These are phyloP conservation scores for Bostrychus sinensis DNA, from an alignment of 2,113 vertebrate species.

Conservation along the genomic window DNA sequence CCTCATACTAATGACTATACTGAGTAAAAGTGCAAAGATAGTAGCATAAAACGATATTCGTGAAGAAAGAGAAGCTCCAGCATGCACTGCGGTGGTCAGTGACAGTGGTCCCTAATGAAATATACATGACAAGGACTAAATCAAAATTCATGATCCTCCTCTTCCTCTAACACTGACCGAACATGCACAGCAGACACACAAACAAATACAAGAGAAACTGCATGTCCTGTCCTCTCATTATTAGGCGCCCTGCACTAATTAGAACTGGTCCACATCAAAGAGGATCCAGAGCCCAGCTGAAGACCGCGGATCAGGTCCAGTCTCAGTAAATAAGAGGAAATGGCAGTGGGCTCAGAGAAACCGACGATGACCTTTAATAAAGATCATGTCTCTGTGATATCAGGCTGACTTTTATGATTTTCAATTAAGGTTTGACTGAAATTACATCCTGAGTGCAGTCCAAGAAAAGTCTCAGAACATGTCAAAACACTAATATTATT, in stretches of 20 bases:
- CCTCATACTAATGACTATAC: too few relatives aligned
- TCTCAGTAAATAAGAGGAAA: slow-evolving; percentile 25
- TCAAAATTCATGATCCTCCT: slow-evolving; percentile 12
- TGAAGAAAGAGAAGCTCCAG: not conserved
- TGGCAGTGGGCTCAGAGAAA: not conserved
- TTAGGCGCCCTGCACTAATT: slow-evolving; percentile 38
- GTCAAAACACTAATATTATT: too few relatives aligned
- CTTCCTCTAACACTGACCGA: slow-evolving; percentile 2
- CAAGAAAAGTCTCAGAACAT: not conserved
- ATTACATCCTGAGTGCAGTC: not conserved
- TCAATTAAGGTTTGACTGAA: slow-evolving; percentile 1
- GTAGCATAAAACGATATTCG: not conserved
- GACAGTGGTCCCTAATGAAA: slow-evolving; percentile 34
- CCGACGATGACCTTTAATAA: slow-evolving; percentile 12
- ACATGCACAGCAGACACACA: slow-evolving; percentile 1
- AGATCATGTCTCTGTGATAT: slow-evolving; percentile 13
- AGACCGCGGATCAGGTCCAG: slow-evolving; percentile 4
- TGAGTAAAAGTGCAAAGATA: slow-evolving; percentile 8
- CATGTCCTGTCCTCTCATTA: slow-evolving; percentile 19
- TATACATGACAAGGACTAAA: slow-evolving; percentile 24
- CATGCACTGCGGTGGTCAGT: slow-evolving; percentile 8
- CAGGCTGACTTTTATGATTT: slow-evolving; percentile 3
- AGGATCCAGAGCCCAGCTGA: slow-evolving; percentile 16
- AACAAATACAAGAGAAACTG: slow-evolving; percentile 11
- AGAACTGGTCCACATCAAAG: slow-evolving; percentile 42